These are phyloP conservation scores for Lates japonicus DNA, from an alignment of 2,797 vertebrate genomes.

Conservation along the genomic window DNA sequence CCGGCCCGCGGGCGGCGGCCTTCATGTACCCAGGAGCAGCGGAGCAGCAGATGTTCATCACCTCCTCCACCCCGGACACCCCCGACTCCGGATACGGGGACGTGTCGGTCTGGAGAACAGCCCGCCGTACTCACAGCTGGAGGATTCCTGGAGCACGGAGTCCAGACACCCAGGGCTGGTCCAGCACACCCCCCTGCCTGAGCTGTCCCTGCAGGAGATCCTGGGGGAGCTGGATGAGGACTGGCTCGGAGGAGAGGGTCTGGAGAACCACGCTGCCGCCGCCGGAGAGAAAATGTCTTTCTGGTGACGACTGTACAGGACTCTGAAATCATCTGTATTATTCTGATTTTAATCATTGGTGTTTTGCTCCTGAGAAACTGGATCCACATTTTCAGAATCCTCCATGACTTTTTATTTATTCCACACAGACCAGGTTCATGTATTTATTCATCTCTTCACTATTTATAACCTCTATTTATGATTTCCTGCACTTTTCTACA, in stretches of 20 bases:
- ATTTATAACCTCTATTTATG: constrained; percentile 71
- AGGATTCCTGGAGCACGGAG: constrained; percentile 62
- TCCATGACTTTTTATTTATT: constrained; percentile 14
- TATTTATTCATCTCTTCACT: constrained; percentile 63
- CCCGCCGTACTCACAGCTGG: constrained; percentile 56
- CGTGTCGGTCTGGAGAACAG: constrained; percentile 53
- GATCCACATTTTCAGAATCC: constrained; percentile 1
- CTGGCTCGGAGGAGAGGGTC: constrained; percentile 72
- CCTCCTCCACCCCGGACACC: constrained; percentile 75
- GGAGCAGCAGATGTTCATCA: constrained; percentile 64
- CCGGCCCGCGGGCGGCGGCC: constrained; percentile 30
- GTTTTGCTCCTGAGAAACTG: background rate
- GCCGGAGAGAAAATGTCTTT: constrained; percentile 44
- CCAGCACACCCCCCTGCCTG: constrained; percentile 68
- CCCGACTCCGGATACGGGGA: constrained; percentile 83
- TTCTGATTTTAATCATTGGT: constrained; percentile 26
- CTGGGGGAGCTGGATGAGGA: constrained; percentile 80
- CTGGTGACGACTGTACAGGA: constrained; percentile 51
- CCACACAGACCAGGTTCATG: background rate
- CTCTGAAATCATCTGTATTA: constrained; percentile 51
- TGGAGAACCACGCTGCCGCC: constrained; percentile 9
- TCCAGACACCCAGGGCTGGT: background rate
- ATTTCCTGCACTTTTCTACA: constrained; percentile 73
- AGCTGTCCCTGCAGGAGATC: constrained; percentile 84
- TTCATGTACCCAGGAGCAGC: constrained; percentile 56